Percentiles rank a stretch among this genome's conserved stretches.
Conservation (phyloP, 2,797 vertebrate genomes). For the Ceyx erithaca region DNA sequence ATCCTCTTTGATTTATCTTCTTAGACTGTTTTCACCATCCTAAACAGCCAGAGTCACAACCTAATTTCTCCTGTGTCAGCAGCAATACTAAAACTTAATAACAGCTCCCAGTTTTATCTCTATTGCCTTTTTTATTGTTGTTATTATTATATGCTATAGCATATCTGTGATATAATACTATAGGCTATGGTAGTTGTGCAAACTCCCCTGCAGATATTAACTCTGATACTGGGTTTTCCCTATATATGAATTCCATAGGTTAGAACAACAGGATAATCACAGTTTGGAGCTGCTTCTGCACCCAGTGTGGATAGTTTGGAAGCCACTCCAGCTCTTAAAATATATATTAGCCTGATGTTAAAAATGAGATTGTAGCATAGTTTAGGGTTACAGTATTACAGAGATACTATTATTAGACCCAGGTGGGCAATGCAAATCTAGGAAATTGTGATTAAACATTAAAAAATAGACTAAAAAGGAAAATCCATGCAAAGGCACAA, state of each 20-base stretch:
- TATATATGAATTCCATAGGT: neutral
- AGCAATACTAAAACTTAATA: neutral
- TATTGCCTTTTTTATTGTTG: neutral
- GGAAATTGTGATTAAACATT: neutral
- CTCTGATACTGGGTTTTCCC: neutral
- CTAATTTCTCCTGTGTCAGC: neutral
- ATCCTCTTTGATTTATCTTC: constrained; percentile 36
- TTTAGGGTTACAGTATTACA: neutral
- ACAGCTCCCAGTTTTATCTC: neutral
- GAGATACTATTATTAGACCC: neutral
- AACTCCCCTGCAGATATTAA: neutral
- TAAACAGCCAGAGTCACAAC: neutral
- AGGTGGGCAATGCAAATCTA: neutral
- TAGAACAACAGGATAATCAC: neutral
- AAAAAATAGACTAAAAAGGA: neutral
- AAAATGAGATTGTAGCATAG: neutral
- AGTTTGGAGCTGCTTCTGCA: neutral
- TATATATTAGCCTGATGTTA: neutral
- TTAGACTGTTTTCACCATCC: neutral
- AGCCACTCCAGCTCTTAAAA: neutral
- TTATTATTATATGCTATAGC: neutral
- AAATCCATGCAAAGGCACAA: neutral
- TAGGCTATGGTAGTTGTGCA: neutral
- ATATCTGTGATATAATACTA: neutral
- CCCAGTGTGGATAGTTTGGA: neutral